Evolutionary conservation across 2,888 invertebrate genomes (phyloP).

Genomic region (Ichneumoninae sp.): DNA sequence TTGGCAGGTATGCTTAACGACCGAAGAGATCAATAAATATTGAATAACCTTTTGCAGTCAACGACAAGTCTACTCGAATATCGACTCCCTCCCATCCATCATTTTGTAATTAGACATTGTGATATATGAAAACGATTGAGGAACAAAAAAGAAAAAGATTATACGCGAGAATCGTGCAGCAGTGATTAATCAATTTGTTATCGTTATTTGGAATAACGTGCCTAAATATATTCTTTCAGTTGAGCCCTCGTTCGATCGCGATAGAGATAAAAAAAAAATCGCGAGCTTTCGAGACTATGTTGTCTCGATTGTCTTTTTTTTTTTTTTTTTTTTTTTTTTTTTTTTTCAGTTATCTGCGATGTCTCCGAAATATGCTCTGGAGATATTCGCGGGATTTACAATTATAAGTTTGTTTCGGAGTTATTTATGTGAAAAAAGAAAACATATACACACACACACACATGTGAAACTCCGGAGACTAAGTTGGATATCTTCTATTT

Average conservation of each 20-base stretch:
- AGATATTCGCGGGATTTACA: conserved; percentile 32
- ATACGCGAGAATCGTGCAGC: conserved; percentile 59
- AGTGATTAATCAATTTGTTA: conserved; percentile 58
- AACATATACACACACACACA: conserved; percentile 13
- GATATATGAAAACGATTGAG: conserved; percentile 9
- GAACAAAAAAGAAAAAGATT: conserved; percentile 34
- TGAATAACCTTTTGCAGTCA: conserved; percentile 27
- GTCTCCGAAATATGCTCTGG: conserved; percentile 49
- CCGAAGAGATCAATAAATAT: conserved; percentile 48
- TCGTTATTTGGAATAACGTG: conserved; percentile 61
- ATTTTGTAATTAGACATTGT: conserved; percentile 50
- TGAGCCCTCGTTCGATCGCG: conserved; percentile 14
- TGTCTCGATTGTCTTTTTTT: conserved; percentile 34
- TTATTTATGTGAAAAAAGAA: conserved; percentile 25
- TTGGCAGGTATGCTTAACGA: conserved; percentile 49
- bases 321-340: conserved; percentile 39
- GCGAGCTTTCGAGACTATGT: conserved; percentile 24
- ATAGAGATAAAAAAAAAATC: conserved; percentile 1
- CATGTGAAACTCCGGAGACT: conserved; percentile 28
- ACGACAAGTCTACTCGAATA: conserved; percentile 22
- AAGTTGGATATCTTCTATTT: conserved; percentile 32
- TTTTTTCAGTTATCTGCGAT: conserved; percentile 38
- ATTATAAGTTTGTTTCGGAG: conserved; percentile 33
- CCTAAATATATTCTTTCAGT: conserved; percentile 54
- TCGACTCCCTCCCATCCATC: conserved; percentile 31